phyloP scores from a whole-genome alignment of 2,888 invertebrate species.

The Lasioglossum pauxillum region DNA sequence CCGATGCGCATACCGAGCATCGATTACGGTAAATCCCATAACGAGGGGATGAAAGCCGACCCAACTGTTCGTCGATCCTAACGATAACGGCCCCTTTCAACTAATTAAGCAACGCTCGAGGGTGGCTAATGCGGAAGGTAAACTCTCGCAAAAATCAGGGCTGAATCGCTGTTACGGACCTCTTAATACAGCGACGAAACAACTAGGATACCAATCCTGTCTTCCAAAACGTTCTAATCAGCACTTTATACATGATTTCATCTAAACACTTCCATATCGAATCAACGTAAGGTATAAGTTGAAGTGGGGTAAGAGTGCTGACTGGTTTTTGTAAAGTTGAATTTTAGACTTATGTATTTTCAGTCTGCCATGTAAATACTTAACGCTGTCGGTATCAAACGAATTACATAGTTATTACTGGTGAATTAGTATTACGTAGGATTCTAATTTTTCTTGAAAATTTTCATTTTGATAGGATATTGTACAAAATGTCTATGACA shows the following conservation, averaged over 20 bases:
- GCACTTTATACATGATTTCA: background rate
- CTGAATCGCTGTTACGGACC: background rate
- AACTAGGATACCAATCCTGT: background rate
- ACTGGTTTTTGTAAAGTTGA: no score
- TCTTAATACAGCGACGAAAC: background rate
- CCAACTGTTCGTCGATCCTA: conserved; percentile 52
- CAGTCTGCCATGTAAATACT: no score
- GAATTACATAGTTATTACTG: no score
- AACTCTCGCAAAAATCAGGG: conserved; percentile 42
- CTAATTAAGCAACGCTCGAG: conserved; percentile 55
- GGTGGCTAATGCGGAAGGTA: conserved; percentile 21
- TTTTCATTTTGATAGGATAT: no score
- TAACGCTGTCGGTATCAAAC: no score
- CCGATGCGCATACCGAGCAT: conserved; percentile 39
- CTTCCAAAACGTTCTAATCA: background rate
- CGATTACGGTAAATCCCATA: conserved; percentile 58
- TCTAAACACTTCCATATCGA: background rate
- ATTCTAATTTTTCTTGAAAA: no score
- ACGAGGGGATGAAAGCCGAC: conserved; percentile 47
- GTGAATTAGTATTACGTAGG: no score
- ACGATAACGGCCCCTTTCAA: conserved; percentile 60
- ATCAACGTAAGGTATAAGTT: background rate
- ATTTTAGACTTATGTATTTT: no score
- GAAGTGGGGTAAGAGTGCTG: no score
- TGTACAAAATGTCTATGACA: no score